Base-by-base conservation (phyloP, 2,113 vertebrate genomes). In the Bos javanicus region DNA sequence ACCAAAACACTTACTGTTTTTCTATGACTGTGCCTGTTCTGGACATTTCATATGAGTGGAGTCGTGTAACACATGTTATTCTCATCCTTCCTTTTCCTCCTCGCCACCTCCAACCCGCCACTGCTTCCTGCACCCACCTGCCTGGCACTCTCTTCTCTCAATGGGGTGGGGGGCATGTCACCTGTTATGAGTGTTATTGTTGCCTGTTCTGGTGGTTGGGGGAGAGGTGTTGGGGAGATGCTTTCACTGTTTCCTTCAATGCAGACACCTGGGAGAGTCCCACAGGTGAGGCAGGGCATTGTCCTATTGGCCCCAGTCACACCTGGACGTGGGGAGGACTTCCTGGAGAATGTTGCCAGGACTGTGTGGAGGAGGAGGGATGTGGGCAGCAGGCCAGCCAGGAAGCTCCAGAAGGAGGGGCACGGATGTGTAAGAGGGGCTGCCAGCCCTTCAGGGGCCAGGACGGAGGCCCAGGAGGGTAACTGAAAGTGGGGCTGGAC, bases 51-150 rank as follows among this genome's bases (percentile, higher is more conserved):
- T 36, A 15, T 12, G 33, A 54, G 6, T 12, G 60, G 33, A 16
- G 17, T 17, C 14, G 0, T 2, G 14, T 17, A 6, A 26, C 17
- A 81, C 76, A 17, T 3, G 43, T 30, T 80, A 2, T 10, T 80
- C 48, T 81, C 5, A 0, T 1, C 48, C 11, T 25, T 62, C 56
- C 43, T 9, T 17, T 10, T 43, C 62, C 2, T 36, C 46, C 76
- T 2, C 0, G 1, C 30, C 17, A 25, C 36, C 13, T 21, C 26
- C 46, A 7, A 0, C 16, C 3, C 16, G 48, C 78, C 33, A 19
- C 54, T 7, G 0, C 28, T 17, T 6, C 14, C 9, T 33, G 30
- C 15, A 8, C 14, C 10, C 2, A 8, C 19, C 48, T 78, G 56
- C 56, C 83, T 0, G 8, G 48, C 33, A 56, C 13, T 26, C 28